A percentile compares a stretch with the other conserved stretches of the same genome.
These are phyloP conservation scores for Petrolisthes cinctipes DNA, from an alignment of 2,888 invertebrate genomes.

Conservation along the genomic window DNA sequence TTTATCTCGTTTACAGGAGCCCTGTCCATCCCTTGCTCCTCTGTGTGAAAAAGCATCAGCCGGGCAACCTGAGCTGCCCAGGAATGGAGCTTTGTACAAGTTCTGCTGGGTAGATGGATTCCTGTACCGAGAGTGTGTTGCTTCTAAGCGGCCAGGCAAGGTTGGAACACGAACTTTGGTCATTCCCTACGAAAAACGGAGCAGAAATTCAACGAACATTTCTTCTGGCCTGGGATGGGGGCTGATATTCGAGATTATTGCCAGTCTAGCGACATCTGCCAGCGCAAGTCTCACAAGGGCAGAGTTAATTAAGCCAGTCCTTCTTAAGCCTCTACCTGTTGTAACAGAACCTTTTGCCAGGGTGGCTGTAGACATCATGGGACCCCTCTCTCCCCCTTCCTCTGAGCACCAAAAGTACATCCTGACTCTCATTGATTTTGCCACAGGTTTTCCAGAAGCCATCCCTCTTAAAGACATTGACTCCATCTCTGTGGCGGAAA, in stretches of 20 bases:
- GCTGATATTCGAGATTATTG: conserved; percentile 1
- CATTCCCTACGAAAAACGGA: not conserved
- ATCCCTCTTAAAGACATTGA: not conserved
- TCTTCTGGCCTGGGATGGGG: conserved; percentile 25
- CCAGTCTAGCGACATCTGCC: conserved; percentile 22
- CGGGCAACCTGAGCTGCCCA: not conserved
- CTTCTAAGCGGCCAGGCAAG: not conserved
- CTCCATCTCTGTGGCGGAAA: conserved; percentile 2
- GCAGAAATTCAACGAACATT: not conserved
- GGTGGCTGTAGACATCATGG: conserved; percentile 24
- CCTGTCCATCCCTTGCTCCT: not conserved
- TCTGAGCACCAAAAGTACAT: not conserved
- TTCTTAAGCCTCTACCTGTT: conserved; percentile 6
- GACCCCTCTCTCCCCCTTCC: conserved; percentile 19
- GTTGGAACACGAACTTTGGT: conserved; percentile 3
- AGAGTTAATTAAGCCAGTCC: not conserved
- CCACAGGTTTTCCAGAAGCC: too few species aligned
- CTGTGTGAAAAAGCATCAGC: not conserved
- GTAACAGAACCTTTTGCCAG: conserved; percentile 10
- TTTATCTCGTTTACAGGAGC: not conserved
- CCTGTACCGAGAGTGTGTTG: conserved; percentile 16
- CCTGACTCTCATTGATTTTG: not conserved
- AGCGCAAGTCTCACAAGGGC: not conserved
- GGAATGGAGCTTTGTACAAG: not conserved
- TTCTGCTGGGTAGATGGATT: not conserved